phyloP scores from a whole-genome alignment of 2,797 vertebrate genomes.

The Caiman crocodilus region DNA sequence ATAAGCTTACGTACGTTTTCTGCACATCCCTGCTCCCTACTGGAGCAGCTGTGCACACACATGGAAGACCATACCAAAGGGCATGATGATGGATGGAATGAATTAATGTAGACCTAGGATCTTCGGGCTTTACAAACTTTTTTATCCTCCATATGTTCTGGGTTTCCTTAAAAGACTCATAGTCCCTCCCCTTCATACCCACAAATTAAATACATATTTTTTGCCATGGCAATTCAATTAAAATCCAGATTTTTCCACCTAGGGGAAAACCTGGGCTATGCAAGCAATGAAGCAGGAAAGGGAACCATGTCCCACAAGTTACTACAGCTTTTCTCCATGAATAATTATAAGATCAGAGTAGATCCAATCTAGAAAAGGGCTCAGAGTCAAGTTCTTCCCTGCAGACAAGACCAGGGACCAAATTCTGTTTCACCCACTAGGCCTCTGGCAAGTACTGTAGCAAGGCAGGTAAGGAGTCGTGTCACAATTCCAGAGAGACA shows the following conservation, averaged over 20 bases:
- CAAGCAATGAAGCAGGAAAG: not conserved
- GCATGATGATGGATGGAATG: not conserved
- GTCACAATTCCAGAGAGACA: no score
- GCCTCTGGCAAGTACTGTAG: no score
- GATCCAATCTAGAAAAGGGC: fast-evolving
- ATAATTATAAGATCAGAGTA: not conserved
- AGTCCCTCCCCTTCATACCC: not conserved
- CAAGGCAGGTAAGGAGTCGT: no score
- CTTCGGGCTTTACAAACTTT: not conserved
- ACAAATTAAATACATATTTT: constrained; percentile 54
- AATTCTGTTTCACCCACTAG: no score
- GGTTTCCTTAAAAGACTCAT: constrained; percentile 27
- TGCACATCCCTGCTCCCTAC: not conserved
- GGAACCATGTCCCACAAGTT: not conserved
- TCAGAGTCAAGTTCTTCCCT: not conserved
- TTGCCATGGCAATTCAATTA: constrained; percentile 53
- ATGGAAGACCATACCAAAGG: no score
- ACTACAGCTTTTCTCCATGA: not conserved
- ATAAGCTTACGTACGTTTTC: not conserved
- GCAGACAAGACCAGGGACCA: no score
- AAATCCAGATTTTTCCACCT: constrained; percentile 1
- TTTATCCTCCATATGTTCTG: constrained; percentile 41
- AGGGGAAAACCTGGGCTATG: not conserved
- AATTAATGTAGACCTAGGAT: not conserved
- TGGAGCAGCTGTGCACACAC: not conserved